A percentile compares a stretch with the other conserved stretches of the same genome.
Evolutionary conservation across 1,140 invertebrate genomes (phyloP).

Genomic region (Platyscapa corneri): DNA sequence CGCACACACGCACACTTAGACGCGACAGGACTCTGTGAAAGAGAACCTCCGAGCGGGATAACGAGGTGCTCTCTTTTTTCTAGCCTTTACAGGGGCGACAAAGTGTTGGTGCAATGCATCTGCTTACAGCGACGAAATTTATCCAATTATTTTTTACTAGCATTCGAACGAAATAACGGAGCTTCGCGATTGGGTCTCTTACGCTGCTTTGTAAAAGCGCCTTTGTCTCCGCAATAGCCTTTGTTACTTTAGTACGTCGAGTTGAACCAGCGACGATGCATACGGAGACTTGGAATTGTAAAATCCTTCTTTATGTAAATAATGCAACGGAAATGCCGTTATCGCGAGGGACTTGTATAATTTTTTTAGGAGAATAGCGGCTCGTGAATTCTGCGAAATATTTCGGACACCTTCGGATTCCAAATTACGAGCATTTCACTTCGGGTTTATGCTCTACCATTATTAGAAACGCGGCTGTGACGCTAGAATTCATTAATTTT

Average conservation of each 20-base stretch:
- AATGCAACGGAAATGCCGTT: neutral
- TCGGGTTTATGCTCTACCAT: neutral
- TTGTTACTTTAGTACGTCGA: neutral
- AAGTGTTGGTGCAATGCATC: neutral
- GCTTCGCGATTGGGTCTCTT: neutral
- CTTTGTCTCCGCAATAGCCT: neutral
- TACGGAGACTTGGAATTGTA: neutral
- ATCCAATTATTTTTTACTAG: slow-evolving; percentile 37
- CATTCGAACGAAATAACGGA: neutral
- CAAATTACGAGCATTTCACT: neutral
- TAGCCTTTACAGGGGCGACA: neutral
- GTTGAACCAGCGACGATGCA: neutral
- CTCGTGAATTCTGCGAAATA: neutral
- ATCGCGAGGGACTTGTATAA: neutral
- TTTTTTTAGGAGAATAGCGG: neutral
- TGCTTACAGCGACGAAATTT: slow-evolving; percentile 12
- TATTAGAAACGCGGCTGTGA: neutral
- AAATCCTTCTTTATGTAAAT: neutral
- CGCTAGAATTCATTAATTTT: neutral
- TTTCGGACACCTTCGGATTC: neutral
- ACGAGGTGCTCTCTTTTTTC: slow-evolving; percentile 15
- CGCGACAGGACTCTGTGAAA: neutral
- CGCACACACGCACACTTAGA: neutral
- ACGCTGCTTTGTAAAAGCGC: neutral
- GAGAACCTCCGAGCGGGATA: neutral